phyloP scores from a whole-genome alignment of 2,797 vertebrate species.

The Lycodopsis pacificus region DNA sequence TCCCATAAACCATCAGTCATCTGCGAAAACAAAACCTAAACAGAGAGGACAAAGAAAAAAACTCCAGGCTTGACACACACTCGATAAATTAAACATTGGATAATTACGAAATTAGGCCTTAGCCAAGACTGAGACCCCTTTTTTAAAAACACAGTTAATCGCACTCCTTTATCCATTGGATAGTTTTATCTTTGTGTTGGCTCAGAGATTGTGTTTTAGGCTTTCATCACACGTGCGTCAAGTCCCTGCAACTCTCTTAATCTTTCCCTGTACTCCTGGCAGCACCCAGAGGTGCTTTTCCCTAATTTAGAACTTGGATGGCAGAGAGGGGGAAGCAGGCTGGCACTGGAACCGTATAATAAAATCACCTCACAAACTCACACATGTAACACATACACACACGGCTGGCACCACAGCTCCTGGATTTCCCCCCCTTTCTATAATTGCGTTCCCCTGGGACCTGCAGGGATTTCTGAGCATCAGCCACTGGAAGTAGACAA shows the following conservation, averaged over 20 bases:
- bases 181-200: slow-evolving; percentile 33
- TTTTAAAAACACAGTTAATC: slow-evolving; percentile 37
- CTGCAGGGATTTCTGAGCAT: slow-evolving; percentile 60
- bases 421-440: slow-evolving; percentile 63
- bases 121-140: slow-evolving; percentile 14
- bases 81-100: slow-evolving; percentile 40
- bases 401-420: slow-evolving; percentile 46
- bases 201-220: slow-evolving; percentile 3
- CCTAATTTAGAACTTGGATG: slow-evolving; percentile 38
- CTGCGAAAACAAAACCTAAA: slow-evolving; percentile 48
- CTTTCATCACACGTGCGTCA: slow-evolving; percentile 38
- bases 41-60: slow-evolving; percentile 34
- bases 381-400: slow-evolving; percentile 24
- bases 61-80: slow-evolving; percentile 24
- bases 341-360: slow-evolving; percentile 47
- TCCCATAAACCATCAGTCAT: slow-evolving; percentile 50
- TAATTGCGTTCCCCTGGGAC: slow-evolving; percentile 58
- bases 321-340: slow-evolving; percentile 36
- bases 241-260: slow-evolving; percentile 27
- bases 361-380: slow-evolving; percentile 61
- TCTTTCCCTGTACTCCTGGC: slow-evolving; percentile 57
- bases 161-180: slow-evolving; percentile 6
- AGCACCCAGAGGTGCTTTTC: slow-evolving; percentile 61
- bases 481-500: slow-evolving; percentile 48
- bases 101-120: slow-evolving; percentile 42